Percentiles rank a stretch among this genome's conserved stretches.
Conservation (phyloP, 2,888 invertebrate genomes). For the Cheilosia soror region DNA sequence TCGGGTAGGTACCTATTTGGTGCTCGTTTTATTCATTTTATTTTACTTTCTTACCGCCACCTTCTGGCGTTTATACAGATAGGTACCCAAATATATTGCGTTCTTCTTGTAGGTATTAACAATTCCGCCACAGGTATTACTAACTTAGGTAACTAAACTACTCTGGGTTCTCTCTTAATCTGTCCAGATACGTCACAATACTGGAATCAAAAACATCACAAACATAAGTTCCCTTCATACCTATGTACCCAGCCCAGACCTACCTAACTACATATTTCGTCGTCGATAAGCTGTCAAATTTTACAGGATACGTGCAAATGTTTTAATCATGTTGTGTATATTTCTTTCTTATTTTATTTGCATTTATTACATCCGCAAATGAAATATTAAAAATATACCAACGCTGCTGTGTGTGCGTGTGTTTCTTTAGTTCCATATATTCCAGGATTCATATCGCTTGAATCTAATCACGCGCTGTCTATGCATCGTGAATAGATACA, state of each 20-base stretch:
- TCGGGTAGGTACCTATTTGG: slow-evolving; percentile 9
- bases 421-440: background rate
- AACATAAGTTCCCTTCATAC: too few species aligned
- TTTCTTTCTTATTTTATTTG: too few species aligned
- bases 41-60: slow-evolving; percentile 32
- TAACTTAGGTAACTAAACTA: too few species aligned
- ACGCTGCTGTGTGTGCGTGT: background rate
- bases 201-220: too few species aligned
- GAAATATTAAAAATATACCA: background rate
- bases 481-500: slow-evolving; percentile 17
- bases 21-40: slow-evolving; percentile 13
- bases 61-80: slow-evolving; percentile 27
- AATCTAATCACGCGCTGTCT: slow-evolving; percentile 1
- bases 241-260: too few species aligned
- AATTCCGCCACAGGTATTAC: too few species aligned
- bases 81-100: background rate
- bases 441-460: slow-evolving; percentile 30
- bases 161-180: too few species aligned
- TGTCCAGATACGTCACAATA: too few species aligned
- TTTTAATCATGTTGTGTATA: background rate
- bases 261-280: too few species aligned
- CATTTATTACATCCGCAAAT: background rate
- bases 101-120: background rate
- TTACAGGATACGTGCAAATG: too few species aligned
- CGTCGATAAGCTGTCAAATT: too few species aligned